A percentile compares a stretch with the other conserved stretches of the same genome.
Evolutionary conservation across 2,113 vertebrate genomes (phyloP).

Genomic region (Megaptera novaeangliae): DNA sequence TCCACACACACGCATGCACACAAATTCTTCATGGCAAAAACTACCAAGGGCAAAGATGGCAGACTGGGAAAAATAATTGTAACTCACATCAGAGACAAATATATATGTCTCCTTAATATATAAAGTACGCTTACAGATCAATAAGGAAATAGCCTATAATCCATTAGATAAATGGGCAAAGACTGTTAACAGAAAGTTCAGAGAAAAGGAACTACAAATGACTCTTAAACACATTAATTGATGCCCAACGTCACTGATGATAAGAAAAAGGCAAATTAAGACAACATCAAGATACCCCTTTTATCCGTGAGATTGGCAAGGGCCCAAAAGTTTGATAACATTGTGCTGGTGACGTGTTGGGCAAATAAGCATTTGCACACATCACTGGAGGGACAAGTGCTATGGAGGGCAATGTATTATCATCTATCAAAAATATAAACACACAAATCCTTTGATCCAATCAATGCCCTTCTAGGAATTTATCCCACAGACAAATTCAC

Average conservation of each 20-base stretch:
- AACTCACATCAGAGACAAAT: neutral
- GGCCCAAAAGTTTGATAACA: neutral
- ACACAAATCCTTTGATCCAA: neutral
- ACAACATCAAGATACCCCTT: neutral
- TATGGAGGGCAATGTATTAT: neutral
- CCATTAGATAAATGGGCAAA: neutral
- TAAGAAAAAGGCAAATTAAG: neutral
- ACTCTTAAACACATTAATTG: neutral
- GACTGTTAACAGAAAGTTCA: neutral
- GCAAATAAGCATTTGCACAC: neutral
- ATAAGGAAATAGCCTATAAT: neutral
- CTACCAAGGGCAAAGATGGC: neutral
- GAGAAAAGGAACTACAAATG: neutral
- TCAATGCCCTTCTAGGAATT: neutral
- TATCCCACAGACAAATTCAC: neutral
- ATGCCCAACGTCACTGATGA: neutral
- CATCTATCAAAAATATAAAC: constrained; percentile 1
- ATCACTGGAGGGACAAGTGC: neutral
- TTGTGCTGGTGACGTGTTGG: neutral
- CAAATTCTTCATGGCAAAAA: neutral
- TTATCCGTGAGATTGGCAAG: neutral
- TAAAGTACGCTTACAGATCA: neutral
- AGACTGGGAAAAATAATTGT: neutral
- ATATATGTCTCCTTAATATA: neutral
- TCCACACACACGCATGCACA: neutral